These are phyloP conservation scores for Martes flavigula DNA, from an alignment of 2,797 vertebrate genomes.

Conservation along the genomic window DNA sequence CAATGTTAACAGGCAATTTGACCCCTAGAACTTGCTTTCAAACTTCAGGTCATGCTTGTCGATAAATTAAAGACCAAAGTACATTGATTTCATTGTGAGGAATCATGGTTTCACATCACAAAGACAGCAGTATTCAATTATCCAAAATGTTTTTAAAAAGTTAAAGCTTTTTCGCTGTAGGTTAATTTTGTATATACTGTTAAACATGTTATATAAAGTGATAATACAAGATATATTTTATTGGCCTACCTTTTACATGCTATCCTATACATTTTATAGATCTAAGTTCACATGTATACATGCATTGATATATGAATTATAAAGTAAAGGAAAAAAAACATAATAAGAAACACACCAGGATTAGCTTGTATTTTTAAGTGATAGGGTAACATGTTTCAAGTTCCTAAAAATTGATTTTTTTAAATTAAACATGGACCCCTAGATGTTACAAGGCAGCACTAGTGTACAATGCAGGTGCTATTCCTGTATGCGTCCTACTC, in stretches of 20 bases:
- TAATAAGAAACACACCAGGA: background rate
- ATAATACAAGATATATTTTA: background rate
- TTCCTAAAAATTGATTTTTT: background rate
- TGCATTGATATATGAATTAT: background rate
- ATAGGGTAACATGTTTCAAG: background rate
- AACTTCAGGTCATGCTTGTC: background rate
- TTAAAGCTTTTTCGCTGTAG: background rate
- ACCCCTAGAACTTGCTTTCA: background rate
- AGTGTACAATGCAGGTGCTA: background rate
- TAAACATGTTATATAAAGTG: background rate
- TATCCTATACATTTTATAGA: background rate
- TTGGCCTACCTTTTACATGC: background rate
- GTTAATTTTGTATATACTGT: background rate
- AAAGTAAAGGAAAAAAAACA: conserved; percentile 30
- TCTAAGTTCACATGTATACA: background rate
- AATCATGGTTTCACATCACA: background rate
- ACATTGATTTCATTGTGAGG: background rate
- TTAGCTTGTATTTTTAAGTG: background rate
- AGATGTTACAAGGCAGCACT: background rate
- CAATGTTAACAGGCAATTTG: background rate
- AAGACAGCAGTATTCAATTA: background rate
- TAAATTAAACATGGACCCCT: background rate
- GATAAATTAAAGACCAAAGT: background rate
- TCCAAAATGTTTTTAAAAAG: background rate
- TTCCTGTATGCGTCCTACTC: background rate